A percentile compares a stretch with the other conserved stretches of the same genome.
Conservation (phyloP, 2,113 vertebrate species). For the Telmatochromis sp. region DNA sequence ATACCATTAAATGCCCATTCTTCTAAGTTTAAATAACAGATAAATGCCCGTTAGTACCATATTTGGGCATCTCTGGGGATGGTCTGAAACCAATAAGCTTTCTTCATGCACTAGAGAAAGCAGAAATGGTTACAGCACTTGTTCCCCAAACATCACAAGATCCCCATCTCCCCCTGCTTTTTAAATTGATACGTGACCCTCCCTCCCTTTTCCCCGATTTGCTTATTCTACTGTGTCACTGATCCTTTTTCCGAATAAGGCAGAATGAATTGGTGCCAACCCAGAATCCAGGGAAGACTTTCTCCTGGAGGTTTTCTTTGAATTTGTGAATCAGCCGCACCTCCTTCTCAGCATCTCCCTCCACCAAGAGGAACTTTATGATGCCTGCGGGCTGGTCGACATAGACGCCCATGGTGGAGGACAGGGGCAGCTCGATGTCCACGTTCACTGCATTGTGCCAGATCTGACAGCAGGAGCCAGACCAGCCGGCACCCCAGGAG, state of each 20-base stretch:
- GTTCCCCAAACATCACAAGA: constrained; percentile 27
- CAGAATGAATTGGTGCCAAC: constrained; percentile 66
- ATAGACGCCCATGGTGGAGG: constrained; percentile 57
- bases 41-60: background rate
- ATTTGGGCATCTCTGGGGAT: background rate
- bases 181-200: background rate
- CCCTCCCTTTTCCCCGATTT: accelerated
- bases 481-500: constrained; percentile 74
- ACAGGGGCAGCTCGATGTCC: constrained; percentile 27
- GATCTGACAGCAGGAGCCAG: constrained; percentile 66
- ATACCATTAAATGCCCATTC: background rate
- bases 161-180: background rate
- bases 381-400: constrained; percentile 71
- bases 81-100: background rate
- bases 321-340: constrained; percentile 62
- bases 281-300: constrained; percentile 68
- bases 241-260: constrained; percentile 50
- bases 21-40: background rate
- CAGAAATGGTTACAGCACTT: background rate
- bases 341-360: constrained; percentile 50
- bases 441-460: constrained; percentile 68
- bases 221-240: background rate
- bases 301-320: constrained; percentile 46
- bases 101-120: constrained; percentile 17
- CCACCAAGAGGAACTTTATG: constrained; percentile 63